Percentiles rank a stretch among this genome's conserved stretches.
phyloP scores from a whole-genome alignment of 2,888 invertebrate species.

The Rapana venosa region DNA sequence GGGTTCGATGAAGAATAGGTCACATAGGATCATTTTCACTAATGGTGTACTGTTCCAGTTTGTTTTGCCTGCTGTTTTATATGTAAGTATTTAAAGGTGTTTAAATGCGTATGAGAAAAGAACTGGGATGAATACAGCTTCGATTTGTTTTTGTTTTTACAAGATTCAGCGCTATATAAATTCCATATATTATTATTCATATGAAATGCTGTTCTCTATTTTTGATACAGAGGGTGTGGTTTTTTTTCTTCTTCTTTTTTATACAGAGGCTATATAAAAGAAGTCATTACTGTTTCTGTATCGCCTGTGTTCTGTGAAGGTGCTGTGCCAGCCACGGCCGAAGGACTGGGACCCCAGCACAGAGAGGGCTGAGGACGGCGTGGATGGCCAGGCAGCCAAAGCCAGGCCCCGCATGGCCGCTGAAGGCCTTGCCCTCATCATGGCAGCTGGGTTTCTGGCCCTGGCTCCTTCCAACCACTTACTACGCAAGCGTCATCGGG shows the following conservation, averaged over 20 bases:
- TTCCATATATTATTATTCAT: too few species aligned
- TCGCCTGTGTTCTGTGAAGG: slow-evolving; percentile 72
- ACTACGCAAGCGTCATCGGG: slow-evolving; percentile 52
- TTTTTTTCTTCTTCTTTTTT: too few species aligned
- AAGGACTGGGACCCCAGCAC: slow-evolving; percentile 64
- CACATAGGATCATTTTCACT: too few species aligned
- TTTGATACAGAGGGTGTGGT: too few species aligned
- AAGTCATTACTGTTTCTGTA: neutral
- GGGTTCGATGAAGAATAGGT: too few species aligned
- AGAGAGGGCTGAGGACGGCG: slow-evolving; percentile 39
- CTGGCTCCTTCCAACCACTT: slow-evolving; percentile 74
- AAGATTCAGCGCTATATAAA: too few species aligned
- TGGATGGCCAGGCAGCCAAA: slow-evolving; percentile 19
- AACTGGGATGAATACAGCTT: too few species aligned
- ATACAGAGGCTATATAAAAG: too few species aligned
- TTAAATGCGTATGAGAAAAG: slow-evolving; percentile 1
- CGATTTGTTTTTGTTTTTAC: too few species aligned
- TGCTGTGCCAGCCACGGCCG: slow-evolving; percentile 79
- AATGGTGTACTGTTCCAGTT: too few species aligned
- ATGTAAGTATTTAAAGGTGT: neutral
- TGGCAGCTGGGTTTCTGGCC: slow-evolving; percentile 79
- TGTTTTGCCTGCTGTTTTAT: neutral
- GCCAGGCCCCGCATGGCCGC: slow-evolving; percentile 56
- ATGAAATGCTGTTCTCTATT: too few species aligned
- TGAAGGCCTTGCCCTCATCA: slow-evolving; percentile 73